Conservation (phyloP, 2,113 vertebrate species). For the Chloropsis hardwickii region DNA sequence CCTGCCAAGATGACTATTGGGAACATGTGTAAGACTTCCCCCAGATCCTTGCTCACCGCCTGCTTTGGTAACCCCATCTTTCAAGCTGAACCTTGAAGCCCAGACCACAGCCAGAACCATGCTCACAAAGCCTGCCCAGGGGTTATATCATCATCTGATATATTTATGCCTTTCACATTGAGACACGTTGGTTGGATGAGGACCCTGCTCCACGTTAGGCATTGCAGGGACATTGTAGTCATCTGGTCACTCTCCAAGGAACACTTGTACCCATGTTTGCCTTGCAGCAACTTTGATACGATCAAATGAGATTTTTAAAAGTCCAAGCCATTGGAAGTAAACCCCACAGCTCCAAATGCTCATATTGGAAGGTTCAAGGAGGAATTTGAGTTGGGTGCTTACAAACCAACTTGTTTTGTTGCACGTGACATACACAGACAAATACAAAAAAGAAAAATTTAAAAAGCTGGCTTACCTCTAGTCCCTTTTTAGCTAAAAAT, state of each 20-base stretch:
- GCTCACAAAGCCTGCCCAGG: neutral
- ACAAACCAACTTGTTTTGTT: neutral
- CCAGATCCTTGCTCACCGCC: neutral
- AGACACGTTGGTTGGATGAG: fast-evolving
- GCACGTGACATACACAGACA: neutral
- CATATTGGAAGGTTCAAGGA: neutral
- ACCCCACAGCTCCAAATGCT: neutral
- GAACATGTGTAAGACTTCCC: neutral
- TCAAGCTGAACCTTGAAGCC: neutral
- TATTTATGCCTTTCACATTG: neutral
- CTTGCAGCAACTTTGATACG: neutral
- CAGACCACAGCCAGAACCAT: neutral
- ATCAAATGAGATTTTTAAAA: neutral
- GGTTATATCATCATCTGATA: neutral
- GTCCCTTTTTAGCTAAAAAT: neutral
- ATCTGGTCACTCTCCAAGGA: fast-evolving
- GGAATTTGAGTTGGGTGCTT: neutral
- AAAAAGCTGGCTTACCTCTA: neutral
- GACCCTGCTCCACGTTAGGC: neutral
- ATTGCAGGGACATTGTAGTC: neutral
- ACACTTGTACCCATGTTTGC: neutral
- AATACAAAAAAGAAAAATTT: neutral
- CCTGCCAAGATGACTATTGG: fast-evolving
- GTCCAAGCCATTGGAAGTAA: neutral
- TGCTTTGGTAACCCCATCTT: neutral